Conservation (phyloP, 2,888 invertebrate genomes). For the Taphrorychus bicolor region DNA sequence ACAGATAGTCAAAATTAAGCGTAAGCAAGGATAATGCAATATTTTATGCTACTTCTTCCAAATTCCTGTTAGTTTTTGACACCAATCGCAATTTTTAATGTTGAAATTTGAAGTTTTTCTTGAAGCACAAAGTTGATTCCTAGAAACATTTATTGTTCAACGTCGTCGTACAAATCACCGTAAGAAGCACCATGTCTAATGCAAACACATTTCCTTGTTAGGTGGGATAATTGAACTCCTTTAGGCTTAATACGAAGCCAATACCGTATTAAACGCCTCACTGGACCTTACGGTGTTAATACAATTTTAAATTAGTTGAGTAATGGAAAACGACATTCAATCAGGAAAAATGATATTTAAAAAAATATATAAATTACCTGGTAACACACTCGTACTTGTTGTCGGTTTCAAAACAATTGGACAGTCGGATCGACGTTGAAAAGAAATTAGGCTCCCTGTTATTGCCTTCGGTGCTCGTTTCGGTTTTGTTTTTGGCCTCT, state of each 20-base stretch:
- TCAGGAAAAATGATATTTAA: slow-evolving; percentile 64
- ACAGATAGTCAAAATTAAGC: too few relatives aligned
- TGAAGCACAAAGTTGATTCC: neutral
- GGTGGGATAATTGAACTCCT: neutral
- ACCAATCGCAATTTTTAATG: neutral
- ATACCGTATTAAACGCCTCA: too few relatives aligned
- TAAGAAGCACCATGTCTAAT: neutral
- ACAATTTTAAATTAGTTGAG: too few relatives aligned
- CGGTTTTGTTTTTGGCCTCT: slow-evolving; percentile 51
- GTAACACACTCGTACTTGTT: slow-evolving; percentile 64
- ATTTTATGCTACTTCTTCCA: too few relatives aligned
- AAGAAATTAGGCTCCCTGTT: slow-evolving; percentile 54
- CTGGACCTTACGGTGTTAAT: too few relatives aligned
- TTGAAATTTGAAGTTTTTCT: neutral
- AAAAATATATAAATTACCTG: slow-evolving; percentile 55
- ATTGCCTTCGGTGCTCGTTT: slow-evolving; percentile 47
- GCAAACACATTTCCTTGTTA: neutral
- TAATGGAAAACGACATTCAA: too few relatives aligned
- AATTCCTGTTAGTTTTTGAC: too few relatives aligned
- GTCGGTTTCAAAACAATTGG: slow-evolving; percentile 61
- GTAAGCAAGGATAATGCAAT: too few relatives aligned
- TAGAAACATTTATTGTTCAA: neutral
- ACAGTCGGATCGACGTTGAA: slow-evolving; percentile 60
- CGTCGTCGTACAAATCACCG: neutral
- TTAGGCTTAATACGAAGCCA: too few relatives aligned